Evolutionary conservation across 2,113 vertebrate species (phyloP).

Genomic region (Melanocharis versteri): DNA sequence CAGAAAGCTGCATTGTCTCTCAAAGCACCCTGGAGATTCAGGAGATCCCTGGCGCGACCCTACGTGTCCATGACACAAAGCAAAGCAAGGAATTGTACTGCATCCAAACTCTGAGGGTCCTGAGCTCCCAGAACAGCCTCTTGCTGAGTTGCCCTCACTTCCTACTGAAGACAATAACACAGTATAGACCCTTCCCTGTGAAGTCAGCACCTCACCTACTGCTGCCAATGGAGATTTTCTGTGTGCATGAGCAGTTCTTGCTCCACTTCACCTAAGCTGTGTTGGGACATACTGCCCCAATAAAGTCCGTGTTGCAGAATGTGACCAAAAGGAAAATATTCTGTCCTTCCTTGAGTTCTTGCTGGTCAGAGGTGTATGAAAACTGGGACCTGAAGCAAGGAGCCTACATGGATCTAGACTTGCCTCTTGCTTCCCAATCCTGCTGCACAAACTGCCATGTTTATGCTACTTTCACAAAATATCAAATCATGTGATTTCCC

Average conservation of each 20-base stretch:
- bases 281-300: fast-evolving
- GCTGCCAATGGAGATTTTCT: background rate
- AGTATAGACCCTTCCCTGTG: fast-evolving
- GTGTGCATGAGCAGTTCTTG: background rate
- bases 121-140: background rate
- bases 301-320: background rate
- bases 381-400: background rate
- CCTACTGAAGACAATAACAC: fast-evolving
- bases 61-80: background rate
- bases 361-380: fast-evolving
- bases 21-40: background rate
- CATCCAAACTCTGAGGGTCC: background rate
- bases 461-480: background rate
- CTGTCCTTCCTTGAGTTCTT: background rate
- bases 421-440: background rate
- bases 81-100: background rate
- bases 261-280: background rate
- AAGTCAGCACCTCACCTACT: background rate
- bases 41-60: background rate
- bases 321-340: background rate
- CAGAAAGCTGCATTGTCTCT: slow-evolving; percentile 32
- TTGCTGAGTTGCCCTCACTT: background rate
- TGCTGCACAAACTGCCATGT: background rate
- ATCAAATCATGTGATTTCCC: background rate
- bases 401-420: background rate